Percentiles rank a stretch among this genome's conserved stretches.
Conservation (phyloP, 2,113 vertebrate genomes). For the Tringa solitaria region DNA sequence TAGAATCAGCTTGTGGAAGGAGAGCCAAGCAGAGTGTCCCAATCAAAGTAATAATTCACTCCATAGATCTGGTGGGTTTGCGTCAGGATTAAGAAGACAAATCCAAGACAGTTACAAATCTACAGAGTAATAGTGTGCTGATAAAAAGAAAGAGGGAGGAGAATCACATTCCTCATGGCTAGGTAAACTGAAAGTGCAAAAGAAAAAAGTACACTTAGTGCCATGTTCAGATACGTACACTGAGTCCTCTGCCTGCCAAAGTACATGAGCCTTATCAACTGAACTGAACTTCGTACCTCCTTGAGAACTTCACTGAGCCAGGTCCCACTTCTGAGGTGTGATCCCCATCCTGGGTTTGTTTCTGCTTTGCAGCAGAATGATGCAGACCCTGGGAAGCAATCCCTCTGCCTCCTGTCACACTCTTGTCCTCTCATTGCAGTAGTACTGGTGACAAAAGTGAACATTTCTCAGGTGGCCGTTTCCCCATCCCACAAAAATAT, state of each 20-base stretch:
- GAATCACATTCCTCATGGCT: not conserved
- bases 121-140: not conserved
- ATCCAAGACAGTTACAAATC: not conserved
- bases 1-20: not conserved
- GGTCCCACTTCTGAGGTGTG: not conserved
- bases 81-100: not conserved
- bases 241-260: not conserved
- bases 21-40: not conserved
- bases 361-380: not conserved
- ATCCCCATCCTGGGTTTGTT: not conserved
- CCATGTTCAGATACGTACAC: not conserved
- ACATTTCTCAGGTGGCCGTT: not conserved
- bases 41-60: not conserved
- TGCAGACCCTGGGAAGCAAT: not conserved
- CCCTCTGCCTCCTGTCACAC: not conserved
- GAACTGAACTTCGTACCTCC: rapidly evolving
- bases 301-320: not conserved
- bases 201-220: not conserved
- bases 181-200: not conserved
- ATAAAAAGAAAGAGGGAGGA: not conserved
- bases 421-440: not conserved
- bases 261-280: not conserved
- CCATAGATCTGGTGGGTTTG: not conserved
- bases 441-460: not conserved
- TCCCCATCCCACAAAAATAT: rapidly evolving